Evolutionary conservation across 2,113 vertebrate genomes (phyloP), one percentile per base, ranked within the genome.

Genomic region (Sinosuthora webbiana): DNA sequence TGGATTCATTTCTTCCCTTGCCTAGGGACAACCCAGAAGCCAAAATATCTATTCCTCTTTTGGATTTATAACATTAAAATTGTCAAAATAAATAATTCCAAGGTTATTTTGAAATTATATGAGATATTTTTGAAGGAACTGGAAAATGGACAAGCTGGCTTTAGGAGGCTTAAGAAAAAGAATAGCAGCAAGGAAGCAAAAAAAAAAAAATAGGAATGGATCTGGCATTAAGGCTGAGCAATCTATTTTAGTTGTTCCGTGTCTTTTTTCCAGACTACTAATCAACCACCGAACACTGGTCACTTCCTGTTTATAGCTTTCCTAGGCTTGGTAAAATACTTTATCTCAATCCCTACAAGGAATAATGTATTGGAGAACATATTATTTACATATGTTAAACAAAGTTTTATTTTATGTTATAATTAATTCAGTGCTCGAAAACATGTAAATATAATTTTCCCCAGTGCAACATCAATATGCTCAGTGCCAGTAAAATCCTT

Each of bases 371-470:
- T 74, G 84, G 79, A 94, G 35, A 95, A 86, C 42, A 94, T 75
- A 85, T 83, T 92, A 59, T 91, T 94, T 78, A 94, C 80, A 45
- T 77, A 88, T 74, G 87, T 95, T 93, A 90, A 94, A 94, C 89
- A 91, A 94, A 83, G 82, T 85, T 83, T 91, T 95, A 82, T 94
- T 93, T 96, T 87, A 87, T 47, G 62, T 73, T 85, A 73, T 85
- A 90, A 95, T 93, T 94, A 93, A 95, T 95, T 94, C 87, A 90
- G 55, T 63, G 67, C 71, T 87, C 78, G 91, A 84, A 93, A 93
- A 95, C 68, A 94, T 93, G 78, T 89, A 97, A 94, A 95, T 94
- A 79, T 74, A 63, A 91, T 93, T 91, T 88, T 78, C 90, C 87
- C 68, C 50, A 47, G 75, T 63, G 93, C 63, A 91, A 65, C 47